Evolutionary conservation across 1,140 invertebrate species (phyloP).

Genomic region (Panagrolaimus sp.): DNA sequence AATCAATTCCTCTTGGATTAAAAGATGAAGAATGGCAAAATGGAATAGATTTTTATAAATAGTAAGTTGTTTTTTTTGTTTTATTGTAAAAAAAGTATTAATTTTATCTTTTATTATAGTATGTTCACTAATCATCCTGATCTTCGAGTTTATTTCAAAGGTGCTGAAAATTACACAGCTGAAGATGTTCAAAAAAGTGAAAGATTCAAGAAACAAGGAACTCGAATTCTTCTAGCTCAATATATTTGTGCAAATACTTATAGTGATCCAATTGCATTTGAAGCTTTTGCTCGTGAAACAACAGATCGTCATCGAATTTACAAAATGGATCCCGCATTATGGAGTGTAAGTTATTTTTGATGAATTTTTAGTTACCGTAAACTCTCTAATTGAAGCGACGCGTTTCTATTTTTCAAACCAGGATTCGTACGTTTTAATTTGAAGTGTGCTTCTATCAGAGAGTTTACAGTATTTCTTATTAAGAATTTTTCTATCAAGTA

Average conservation of each 20-base stretch:
- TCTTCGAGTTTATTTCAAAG: slow-evolving; percentile 51
- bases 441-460: no score
- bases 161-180: slow-evolving; percentile 48
- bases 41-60: not conserved
- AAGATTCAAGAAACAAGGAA: slow-evolving; percentile 48
- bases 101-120: slow-evolving; percentile 24
- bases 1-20: not conserved
- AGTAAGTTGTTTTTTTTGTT: not conserved
- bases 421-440: no score
- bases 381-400: no score
- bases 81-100: not conserved
- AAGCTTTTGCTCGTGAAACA: slow-evolving; percentile 43
- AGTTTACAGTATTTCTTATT: no score
- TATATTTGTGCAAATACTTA: slow-evolving; percentile 40
- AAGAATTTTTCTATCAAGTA: not conserved
- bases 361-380: no score
- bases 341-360: slow-evolving; percentile 42
- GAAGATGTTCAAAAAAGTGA: slow-evolving; percentile 53
- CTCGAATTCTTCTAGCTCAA: slow-evolving; percentile 44
- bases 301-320: slow-evolving; percentile 44
- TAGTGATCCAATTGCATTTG: slow-evolving; percentile 34
- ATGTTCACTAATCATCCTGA: slow-evolving; percentile 49
- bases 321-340: slow-evolving; percentile 48
- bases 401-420: no score
- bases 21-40: not conserved